A percentile compares a stretch with the other conserved stretches of the same genome.
phyloP scores from a whole-genome alignment of 2,888 invertebrate species.

The Griposia aprilina region DNA sequence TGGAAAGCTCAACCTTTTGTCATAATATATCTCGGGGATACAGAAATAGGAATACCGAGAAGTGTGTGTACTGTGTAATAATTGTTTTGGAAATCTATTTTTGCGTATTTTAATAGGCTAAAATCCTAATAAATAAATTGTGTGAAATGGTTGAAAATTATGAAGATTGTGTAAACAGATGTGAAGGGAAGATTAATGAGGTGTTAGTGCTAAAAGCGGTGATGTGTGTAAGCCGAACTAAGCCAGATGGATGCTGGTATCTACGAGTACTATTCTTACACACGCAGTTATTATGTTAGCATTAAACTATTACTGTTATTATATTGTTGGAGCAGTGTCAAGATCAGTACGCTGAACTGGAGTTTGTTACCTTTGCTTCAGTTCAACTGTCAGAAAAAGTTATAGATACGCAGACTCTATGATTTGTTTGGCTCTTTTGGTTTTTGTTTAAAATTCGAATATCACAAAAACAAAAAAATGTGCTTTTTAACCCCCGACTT shows the following conservation, averaged over 20 bases:
- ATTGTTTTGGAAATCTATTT: constrained; percentile 52
- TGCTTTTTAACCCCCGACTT: neutral
- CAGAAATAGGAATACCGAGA: constrained; percentile 41
- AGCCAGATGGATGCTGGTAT: constrained; percentile 66
- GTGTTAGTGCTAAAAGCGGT: constrained; percentile 67
- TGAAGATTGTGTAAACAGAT: constrained; percentile 70
- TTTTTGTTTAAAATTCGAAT: neutral
- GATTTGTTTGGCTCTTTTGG: no score
- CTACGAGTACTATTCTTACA: constrained; percentile 30
- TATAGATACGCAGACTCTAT: neutral
- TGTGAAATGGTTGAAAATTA: constrained; percentile 66
- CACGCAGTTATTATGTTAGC: constrained; percentile 36
- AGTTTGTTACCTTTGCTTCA: constrained; percentile 5
- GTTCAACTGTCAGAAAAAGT: neutral
- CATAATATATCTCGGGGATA: constrained; percentile 47
- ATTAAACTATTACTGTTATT: constrained; percentile 34
- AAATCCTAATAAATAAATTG: constrained; percentile 60
- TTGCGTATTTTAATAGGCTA: constrained; percentile 40
- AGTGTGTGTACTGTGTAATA: constrained; percentile 3
- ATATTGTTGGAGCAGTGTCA: constrained; percentile 37
- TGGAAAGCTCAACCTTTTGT: constrained; percentile 57
- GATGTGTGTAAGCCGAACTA: constrained; percentile 69
- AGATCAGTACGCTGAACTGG: constrained; percentile 25
- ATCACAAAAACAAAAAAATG: neutral
- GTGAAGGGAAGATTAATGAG: constrained; percentile 71